phyloP scores from a whole-genome alignment of 2,797 vertebrate genomes.

The Paratrypauchen microcephalus region DNA sequence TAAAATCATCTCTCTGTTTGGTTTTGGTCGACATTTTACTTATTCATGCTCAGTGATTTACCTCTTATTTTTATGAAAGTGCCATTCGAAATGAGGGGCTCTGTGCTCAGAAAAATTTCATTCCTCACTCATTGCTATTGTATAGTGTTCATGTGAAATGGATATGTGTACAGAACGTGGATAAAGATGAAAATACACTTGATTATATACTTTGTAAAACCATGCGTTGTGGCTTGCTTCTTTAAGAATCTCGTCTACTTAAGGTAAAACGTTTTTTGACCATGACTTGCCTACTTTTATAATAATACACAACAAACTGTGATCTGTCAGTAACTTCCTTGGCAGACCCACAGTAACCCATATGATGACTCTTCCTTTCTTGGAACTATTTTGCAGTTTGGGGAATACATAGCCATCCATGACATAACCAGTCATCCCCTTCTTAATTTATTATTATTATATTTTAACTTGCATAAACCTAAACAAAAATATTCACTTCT shows the following conservation, averaged over 20 bases:
- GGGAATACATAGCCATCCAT: neutral
- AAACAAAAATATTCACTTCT: neutral
- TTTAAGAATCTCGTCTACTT: constrained; percentile 39
- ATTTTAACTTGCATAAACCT: neutral
- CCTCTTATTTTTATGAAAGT: constrained; percentile 75
- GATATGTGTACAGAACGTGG: constrained; percentile 86
- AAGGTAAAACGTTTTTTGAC: neutral
- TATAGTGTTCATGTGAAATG: constrained; percentile 87
- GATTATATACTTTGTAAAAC: constrained; percentile 87
- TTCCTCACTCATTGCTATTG: constrained; percentile 86
- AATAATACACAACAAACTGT: neutral
- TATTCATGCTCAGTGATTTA: constrained; percentile 73
- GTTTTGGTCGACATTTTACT: constrained; percentile 67
- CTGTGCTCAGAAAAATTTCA: constrained; percentile 77
- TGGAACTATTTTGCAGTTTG: neutral
- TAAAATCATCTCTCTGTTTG: constrained; percentile 74
- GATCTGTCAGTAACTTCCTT: neutral
- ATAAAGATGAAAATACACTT: constrained; percentile 86
- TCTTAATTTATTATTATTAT: too few species aligned
- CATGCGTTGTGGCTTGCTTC: constrained; percentile 69
- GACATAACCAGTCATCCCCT: too few species aligned
- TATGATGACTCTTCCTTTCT: neutral
- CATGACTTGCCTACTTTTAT: neutral
- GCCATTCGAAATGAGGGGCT: constrained; percentile 77
- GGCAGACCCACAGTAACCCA: neutral